Conservation (phyloP, 1,140 invertebrate species). For the Sinonovacula constricta region DNA sequence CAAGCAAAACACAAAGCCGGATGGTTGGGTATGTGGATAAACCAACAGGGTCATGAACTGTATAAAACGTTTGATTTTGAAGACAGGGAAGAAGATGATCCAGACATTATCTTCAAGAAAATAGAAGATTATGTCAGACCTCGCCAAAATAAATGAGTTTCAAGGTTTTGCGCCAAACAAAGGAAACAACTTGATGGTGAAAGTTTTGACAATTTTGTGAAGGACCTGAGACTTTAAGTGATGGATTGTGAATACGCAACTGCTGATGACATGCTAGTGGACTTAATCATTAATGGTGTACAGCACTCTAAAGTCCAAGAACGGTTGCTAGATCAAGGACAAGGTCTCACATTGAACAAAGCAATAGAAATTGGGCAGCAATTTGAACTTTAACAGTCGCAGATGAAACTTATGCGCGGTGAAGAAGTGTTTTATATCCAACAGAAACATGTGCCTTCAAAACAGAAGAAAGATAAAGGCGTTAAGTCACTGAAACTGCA, state of each 20-base stretch:
- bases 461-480: too few species aligned
- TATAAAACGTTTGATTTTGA: constrained; percentile 49
- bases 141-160: constrained; percentile 9
- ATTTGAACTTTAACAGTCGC: constrained; percentile 8
- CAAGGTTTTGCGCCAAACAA: background rate
- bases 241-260: constrained; percentile 24
- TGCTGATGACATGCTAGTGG: constrained; percentile 15
- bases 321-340: constrained; percentile 5
- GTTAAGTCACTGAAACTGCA: too few species aligned
- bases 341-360: background rate
- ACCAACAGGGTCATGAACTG: constrained; percentile 43
- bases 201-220: constrained; percentile 4
- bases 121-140: constrained; percentile 42
- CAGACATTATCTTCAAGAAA: constrained; percentile 31
- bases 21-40: constrained; percentile 49
- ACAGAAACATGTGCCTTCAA: too few species aligned
- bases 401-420: constrained; percentile 18
- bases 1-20: constrained; percentile 26
- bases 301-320: constrained; percentile 17
- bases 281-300: constrained; percentile 25
- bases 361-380: too few species aligned
- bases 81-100: constrained; percentile 37
- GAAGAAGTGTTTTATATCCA: constrained; percentile 6
- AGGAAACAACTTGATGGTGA: background rate
- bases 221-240: background rate